phyloP scores from a whole-genome alignment of 2,888 invertebrate species.

The Megaustenia siamemsis region DNA sequence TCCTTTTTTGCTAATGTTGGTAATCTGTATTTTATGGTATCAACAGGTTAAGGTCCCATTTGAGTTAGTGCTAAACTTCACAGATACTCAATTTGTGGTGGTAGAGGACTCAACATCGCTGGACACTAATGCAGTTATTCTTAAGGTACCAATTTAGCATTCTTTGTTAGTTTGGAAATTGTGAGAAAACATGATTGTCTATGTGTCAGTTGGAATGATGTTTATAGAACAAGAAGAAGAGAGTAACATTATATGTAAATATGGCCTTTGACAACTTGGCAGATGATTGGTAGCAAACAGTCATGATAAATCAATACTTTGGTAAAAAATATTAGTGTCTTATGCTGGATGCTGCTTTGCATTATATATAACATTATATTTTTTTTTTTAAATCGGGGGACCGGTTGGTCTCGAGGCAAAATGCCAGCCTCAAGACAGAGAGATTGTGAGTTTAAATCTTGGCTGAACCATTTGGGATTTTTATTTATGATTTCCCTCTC shows the following conservation, averaged over 20 bases:
- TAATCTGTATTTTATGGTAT: background rate
- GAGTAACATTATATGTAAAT: background rate
- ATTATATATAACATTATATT: too few species aligned
- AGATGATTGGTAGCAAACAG: too few species aligned
- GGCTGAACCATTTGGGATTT: too few species aligned
- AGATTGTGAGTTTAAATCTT: too few species aligned
- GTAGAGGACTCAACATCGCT: constrained; percentile 92
- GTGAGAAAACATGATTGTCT: background rate
- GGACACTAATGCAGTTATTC: constrained; percentile 96
- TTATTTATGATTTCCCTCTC: too few species aligned
- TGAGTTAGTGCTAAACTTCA: constrained; percentile 94
- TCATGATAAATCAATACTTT: too few species aligned
- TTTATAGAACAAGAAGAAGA: background rate
- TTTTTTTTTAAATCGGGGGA: too few species aligned
- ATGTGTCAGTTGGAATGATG: background rate
- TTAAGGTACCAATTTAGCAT: constrained; percentile 82
- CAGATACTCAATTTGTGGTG: constrained; percentile 95
- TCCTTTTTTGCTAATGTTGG: background rate
- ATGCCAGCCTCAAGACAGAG: too few species aligned
- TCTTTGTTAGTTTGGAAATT: background rate
- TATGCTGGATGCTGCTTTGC: too few species aligned
- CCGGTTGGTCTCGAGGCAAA: too few species aligned
- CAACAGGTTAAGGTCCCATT: constrained; percentile 81
- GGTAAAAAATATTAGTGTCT: too few species aligned
- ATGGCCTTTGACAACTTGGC: background rate